Evolutionary conservation across 2,113 vertebrate genomes (phyloP).

Genomic region (Girardinichthys multiradiatus): DNA sequence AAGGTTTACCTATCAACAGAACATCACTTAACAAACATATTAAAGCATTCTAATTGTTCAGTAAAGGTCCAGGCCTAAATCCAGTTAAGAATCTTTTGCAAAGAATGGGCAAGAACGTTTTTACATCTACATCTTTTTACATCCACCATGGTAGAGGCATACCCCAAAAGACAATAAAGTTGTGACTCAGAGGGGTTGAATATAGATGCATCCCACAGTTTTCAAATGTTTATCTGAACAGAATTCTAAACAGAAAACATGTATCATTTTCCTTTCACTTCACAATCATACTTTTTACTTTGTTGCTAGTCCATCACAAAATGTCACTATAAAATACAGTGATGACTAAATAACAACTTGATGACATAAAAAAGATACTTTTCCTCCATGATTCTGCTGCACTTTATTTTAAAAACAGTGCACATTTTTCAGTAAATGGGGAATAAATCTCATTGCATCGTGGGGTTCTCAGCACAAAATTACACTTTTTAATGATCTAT

Average conservation of each 20-base stretch:
- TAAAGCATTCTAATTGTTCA: too few relatives aligned
- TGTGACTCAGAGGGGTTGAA: background rate
- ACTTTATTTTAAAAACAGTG: background rate
- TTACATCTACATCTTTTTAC: background rate
- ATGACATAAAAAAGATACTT: background rate
- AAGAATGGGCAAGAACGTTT: too few relatives aligned
- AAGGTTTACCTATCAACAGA: too few relatives aligned
- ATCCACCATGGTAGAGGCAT: background rate
- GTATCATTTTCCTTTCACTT: too few relatives aligned
- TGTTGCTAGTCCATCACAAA: background rate
- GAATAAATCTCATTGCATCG: background rate
- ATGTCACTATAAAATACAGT: background rate
- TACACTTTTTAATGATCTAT: conserved; percentile 3
- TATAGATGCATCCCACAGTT: background rate
- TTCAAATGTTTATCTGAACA: background rate
- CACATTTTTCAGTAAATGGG: conserved; percentile 1
- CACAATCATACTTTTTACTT: background rate
- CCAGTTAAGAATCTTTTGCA: too few relatives aligned
- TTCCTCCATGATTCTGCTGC: background rate
- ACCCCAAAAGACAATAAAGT: background rate
- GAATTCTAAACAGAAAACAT: background rate
- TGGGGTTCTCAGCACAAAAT: conserved; percentile 9
- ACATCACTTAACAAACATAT: too few relatives aligned
- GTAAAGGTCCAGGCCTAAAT: too few relatives aligned
- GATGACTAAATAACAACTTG: background rate